Percentiles rank a stretch among this genome's conserved stretches.
These are phyloP conservation scores for Eristalis tenax DNA, from an alignment of 2,888 invertebrate species.

Conservation along the genomic window DNA sequence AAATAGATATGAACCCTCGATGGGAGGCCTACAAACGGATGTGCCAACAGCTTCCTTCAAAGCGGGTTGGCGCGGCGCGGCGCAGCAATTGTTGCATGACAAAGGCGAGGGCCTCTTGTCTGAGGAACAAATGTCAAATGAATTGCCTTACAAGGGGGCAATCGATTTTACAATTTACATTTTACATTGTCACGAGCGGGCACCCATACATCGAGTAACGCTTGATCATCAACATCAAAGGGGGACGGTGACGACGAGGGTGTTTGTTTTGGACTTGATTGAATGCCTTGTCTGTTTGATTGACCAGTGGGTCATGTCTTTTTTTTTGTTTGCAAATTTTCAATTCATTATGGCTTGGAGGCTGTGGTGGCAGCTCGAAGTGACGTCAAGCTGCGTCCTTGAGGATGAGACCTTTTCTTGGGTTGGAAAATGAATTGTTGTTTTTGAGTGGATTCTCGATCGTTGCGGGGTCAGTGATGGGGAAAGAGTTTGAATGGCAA, in stretches of 20 bases:
- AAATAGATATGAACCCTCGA: constrained; percentile 15
- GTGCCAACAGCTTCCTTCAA: background rate
- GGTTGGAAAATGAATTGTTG: background rate
- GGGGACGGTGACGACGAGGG: background rate
- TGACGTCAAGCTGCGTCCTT: background rate
- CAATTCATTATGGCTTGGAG: background rate
- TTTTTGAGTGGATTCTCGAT: background rate
- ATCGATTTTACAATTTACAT: constrained; percentile 13
- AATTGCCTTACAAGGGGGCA: constrained; percentile 1
- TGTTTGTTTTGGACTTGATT: constrained; percentile 21
- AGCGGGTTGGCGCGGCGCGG: background rate
- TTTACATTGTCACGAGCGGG: no score
- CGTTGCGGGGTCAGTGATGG: background rate
- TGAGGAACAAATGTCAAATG: constrained; percentile 12
- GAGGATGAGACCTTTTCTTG: background rate
- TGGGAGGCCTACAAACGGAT: background rate
- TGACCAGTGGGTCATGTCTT: background rate
- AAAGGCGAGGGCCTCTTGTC: background rate
- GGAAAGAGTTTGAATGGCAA: background rate
- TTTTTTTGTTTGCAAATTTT: background rate
- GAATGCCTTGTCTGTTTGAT: constrained; percentile 16
- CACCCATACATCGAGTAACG: background rate
- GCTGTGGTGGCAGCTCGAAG: background rate
- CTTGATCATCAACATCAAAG: constrained; percentile 12
- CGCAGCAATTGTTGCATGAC: background rate